Conservation (phyloP, 2,797 vertebrate species). For the Lepidocolaptes lacrymiger region DNA sequence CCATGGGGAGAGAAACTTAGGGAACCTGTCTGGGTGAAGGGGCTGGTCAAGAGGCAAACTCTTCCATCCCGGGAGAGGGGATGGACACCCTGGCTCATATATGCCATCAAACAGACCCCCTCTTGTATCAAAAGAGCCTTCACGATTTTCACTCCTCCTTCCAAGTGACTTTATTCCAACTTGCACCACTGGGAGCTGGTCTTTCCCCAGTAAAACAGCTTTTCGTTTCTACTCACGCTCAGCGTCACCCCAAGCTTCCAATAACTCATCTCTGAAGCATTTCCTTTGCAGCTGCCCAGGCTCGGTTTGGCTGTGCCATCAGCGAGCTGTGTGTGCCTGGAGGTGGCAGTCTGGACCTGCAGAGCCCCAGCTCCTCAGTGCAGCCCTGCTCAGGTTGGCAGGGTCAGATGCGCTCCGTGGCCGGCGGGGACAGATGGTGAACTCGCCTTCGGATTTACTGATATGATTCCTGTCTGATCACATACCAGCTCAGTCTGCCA, state of each 20-base stretch:
- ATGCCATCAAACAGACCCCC: neutral
- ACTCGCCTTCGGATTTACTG: neutral
- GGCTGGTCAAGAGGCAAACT: neutral
- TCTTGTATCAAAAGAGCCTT: neutral
- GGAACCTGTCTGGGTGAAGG: neutral
- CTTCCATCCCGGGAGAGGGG: neutral
- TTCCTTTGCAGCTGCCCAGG: neutral
- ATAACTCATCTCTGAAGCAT: neutral
- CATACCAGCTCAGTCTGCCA: neutral
- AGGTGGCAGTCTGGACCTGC: conserved; percentile 35
- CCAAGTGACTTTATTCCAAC: neutral
- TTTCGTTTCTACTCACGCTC: neutral
- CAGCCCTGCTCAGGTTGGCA: neutral
- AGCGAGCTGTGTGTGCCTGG: neutral
- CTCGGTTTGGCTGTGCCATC: neutral
- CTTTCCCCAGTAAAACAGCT: neutral
- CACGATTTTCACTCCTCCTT: neutral
- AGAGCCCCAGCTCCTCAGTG: neutral
- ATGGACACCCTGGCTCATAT: neutral
- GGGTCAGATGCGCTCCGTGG: neutral
- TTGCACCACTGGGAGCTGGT: neutral
- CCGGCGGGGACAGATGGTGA: conserved; percentile 13
- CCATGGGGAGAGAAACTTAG: neutral
- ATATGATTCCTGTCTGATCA: neutral
- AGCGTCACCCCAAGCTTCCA: neutral